Percentiles rank a stretch among this genome's conserved stretches.
phyloP scores from a whole-genome alignment of 2,888 invertebrate species.

The Pyrochroa serraticornis region DNA sequence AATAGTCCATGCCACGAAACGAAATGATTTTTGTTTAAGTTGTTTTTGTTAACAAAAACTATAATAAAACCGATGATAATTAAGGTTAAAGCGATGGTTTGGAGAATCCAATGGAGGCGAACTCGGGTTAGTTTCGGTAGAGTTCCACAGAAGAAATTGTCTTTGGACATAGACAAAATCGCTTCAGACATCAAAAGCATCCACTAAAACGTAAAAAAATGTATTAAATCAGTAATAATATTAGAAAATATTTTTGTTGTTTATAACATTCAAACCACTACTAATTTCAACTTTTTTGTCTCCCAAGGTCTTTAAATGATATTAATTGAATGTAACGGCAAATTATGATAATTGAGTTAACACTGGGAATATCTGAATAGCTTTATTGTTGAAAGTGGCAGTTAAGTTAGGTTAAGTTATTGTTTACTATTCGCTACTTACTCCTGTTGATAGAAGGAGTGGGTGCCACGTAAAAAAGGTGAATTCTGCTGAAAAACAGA shows the following conservation, averaged over 20 bases:
- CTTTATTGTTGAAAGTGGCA: no score
- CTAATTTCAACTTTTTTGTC: no score
- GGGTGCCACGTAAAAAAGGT: constrained; percentile 47
- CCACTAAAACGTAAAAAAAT: constrained; percentile 49
- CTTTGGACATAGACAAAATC: constrained; percentile 47
- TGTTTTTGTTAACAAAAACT: constrained; percentile 47
- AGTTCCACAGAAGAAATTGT: constrained; percentile 45
- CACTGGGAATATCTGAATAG: no score
- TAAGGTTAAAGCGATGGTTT: constrained; percentile 41
- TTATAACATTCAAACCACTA: background rate
- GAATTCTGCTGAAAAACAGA: constrained; percentile 40
- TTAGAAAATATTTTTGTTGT: constrained; percentile 1
- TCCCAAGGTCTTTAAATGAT: no score
- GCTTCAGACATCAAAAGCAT: constrained; percentile 52
- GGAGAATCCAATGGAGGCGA: constrained; percentile 49
- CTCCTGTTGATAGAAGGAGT: constrained; percentile 42
- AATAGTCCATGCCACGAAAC: constrained; percentile 51
- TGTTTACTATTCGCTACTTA: constrained; percentile 33
- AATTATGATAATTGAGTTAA: background rate
- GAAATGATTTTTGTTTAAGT: constrained; percentile 49
- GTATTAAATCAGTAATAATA: constrained; percentile 1
- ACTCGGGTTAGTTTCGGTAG: constrained; percentile 37
- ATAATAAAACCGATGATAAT: constrained; percentile 46
- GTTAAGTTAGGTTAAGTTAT: constrained; percentile 17
- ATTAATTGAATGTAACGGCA: constrained; percentile 4